Evolutionary conservation across 2,888 invertebrate genomes (phyloP), one percentile per base, ranked within the genome.

Genomic region (Lepidocyrtoides sp.): DNA sequence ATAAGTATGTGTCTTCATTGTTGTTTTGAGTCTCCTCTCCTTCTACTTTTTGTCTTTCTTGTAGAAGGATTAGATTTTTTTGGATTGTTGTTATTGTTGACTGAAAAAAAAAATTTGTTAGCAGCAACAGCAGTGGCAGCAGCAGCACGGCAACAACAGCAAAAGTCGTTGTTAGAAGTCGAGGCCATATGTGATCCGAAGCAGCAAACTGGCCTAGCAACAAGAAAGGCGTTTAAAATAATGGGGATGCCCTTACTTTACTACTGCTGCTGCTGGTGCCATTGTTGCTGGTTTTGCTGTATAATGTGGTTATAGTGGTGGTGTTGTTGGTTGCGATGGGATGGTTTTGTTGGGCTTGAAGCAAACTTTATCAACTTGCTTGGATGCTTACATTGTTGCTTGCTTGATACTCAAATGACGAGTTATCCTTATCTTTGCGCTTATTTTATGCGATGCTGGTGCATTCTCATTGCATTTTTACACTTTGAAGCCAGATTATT

Each of bases 121-220:
- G 51, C 77, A 51, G 14, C 12, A 41, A 44, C 32, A 57, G 29
- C 77, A n/a, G n/a, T n/a, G n/a, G n/a, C n/a, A n/a, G n/a, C 36
- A 36, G 36, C 2, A 54, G 77, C 79, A 36, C 54, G 57, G 36
- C 57, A 54, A 79, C 69, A 72, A 72, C 29, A 32, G 41, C 7
- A 72, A 41, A 41, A 41, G 77, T 29, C 29, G 81, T 57, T 36
- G 23, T 36, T 36, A 23, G 23, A 26, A 32, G 41, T 36, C 88
- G 88, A 88, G 88, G 88, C 79, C 88, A 88, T 88, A 88, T 81
- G 87, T 63, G 82, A 82, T 82, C 44, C 82, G 44, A 60, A 63
- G 41, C 82, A 63, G 36, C 66, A 60, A 88, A 88, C 79, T 66
- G 69, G 88, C 88, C 88, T 88, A 88, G 88, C 88, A 88, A 88